Evolutionary conservation across 2,888 invertebrate species (phyloP).

Genomic region (Epirrhoe alternata): DNA sequence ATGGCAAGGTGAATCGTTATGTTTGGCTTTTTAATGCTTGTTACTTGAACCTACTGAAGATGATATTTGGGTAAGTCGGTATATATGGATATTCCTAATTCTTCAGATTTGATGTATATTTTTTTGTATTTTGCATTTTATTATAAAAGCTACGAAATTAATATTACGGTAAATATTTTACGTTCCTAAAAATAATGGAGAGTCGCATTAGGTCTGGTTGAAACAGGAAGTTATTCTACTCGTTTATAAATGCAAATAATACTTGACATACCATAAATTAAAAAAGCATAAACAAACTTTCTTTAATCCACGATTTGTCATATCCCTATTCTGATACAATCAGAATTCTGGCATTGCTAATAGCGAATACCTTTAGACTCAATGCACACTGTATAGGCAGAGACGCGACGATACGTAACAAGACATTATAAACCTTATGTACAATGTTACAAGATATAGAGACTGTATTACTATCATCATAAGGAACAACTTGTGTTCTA

Average conservation of each 20-base stretch:
- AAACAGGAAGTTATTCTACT: neutral
- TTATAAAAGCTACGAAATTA: slow-evolving; percentile 20
- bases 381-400: too few relatives aligned
- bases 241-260: slow-evolving; percentile 12
- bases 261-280: neutral
- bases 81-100: neutral
- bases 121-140: slow-evolving; percentile 13
- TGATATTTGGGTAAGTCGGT: neutral
- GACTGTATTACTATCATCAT: too few relatives aligned
- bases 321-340: slow-evolving; percentile 16
- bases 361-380: neutral
- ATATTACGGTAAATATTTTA: too few relatives aligned
- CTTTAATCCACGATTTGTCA: slow-evolving; percentile 13
- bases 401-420: too few relatives aligned
- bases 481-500: too few relatives aligned
- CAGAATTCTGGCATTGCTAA: slow-evolving; percentile 3
- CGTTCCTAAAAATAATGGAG: neutral
- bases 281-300: slow-evolving; percentile 20
- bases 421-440: too few relatives aligned
- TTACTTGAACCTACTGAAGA: neutral
- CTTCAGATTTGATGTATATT: slow-evolving; percentile 4
- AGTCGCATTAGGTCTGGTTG: neutral
- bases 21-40: too few relatives aligned
- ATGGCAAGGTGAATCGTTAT: too few relatives aligned
- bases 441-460: too few relatives aligned